Base-by-base conservation (phyloP, 2,113 vertebrate genomes). In the Tetraodon nigroviridis region DNA sequence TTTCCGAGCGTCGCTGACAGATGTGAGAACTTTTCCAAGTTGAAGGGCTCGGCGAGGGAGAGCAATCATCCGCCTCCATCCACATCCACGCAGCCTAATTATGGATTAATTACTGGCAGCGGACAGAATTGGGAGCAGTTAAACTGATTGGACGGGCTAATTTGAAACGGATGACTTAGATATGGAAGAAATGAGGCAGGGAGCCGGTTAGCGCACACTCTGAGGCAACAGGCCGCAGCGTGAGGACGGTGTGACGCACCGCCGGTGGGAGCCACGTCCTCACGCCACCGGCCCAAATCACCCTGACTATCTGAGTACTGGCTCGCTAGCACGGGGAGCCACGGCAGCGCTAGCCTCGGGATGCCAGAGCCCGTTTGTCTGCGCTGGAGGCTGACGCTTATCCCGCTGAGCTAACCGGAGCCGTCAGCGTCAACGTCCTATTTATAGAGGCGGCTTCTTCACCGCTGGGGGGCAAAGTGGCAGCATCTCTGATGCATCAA, bases 371-470 rank as follows among this genome's bases (percentile, higher is more conserved):
- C 76, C 83, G 62, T 73, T 80, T 78, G 78, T 82, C 76, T 73
- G n/a, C 57, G 75, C 82, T 82, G 62, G 70, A 81, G 79, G 80
- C 75, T 79, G 66, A 80, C 67, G 80, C 68, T 81, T 77, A 73
- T 82, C 73, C 69, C 63, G 12, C 71, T 77, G 79, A 84, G 76
- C 73, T 78, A 87, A 87, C 81, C 40, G 77, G 78, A 84, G 83
- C 76, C 72, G 83, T 87, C 85, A 82, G 61, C 79, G 83, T 84
- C 81, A 72, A 73, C 73, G 48, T 49, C 75, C 81, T 87, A 85
- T 85, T 85, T 84, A 85, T 87, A 87, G 81, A 81, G 54, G 61
- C 6, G 55, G 69, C 76, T 52, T 69, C 76, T 68, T 80, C 78
- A 63, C 74, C 58, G 69, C 72, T 77, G 72, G 41, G 49, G 85